These are phyloP conservation scores for Melipona bicolor DNA, from an alignment of 2,888 invertebrate genomes.

Conservation along the genomic window DNA sequence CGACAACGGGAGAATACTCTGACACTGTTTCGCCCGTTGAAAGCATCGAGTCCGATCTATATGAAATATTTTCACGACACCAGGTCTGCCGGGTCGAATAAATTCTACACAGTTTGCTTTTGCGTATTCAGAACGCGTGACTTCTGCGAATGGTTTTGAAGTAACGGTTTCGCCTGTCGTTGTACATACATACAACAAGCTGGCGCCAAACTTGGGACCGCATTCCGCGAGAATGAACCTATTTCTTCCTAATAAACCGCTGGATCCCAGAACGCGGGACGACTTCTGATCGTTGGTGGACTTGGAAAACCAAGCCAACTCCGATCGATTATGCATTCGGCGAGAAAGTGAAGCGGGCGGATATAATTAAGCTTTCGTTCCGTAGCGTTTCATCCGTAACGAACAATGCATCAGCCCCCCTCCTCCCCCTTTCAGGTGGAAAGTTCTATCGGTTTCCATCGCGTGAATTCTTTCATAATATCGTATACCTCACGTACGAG, in stretches of 20 bases:
- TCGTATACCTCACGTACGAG: not conserved
- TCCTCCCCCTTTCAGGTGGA: not conserved
- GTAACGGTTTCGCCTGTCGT: constrained; percentile 56
- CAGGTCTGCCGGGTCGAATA: constrained; percentile 37
- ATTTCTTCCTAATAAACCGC: constrained; percentile 20
- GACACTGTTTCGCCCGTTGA: constrained; percentile 1
- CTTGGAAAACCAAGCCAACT: not conserved
- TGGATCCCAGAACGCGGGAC: not conserved
- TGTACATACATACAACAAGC: constrained; percentile 23
- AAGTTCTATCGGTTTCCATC: not conserved
- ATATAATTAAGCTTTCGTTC: constrained; percentile 16
- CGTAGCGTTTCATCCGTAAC: not conserved
- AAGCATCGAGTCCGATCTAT: constrained; percentile 24
- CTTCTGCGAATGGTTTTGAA: constrained; percentile 51
- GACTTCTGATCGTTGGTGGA: not conserved
- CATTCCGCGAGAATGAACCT: constrained; percentile 2
- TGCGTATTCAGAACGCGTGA: constrained; percentile 64
- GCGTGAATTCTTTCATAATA: not conserved
- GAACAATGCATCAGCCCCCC: not conserved
- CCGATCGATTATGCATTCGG: constrained; percentile 45
- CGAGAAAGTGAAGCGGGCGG: constrained; percentile 56
- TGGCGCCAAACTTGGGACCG: constrained; percentile 25
- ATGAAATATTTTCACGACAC: constrained; percentile 40
- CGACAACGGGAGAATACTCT: not conserved
- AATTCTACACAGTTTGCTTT: constrained; percentile 35